phyloP scores from a whole-genome alignment of 64 coral and sea anemone genomes.

The Porites australiensis region DNA sequence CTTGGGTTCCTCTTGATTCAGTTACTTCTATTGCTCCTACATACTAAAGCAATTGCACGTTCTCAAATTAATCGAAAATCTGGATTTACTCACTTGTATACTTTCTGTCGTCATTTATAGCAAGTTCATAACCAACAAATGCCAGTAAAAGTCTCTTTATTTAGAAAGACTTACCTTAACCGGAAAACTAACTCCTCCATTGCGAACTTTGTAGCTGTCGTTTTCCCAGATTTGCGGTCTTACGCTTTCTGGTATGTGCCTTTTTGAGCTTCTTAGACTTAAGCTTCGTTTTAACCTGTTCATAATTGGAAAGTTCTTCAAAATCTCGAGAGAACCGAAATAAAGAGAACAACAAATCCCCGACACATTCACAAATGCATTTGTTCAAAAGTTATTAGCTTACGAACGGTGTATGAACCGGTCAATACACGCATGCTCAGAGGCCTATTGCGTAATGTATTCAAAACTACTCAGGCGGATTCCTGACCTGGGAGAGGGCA shows the following conservation, averaged over 20 bases:
- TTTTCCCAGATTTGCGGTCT: slow-evolving; percentile 99
- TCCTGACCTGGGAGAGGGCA: no score
- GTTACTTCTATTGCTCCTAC: slow-evolving; percentile 91
- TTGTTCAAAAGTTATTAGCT: not conserved
- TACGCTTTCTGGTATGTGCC: slow-evolving; percentile 93
- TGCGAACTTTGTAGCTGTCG: slow-evolving; percentile 98
- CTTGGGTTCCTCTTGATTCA: slow-evolving; percentile 96
- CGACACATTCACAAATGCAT: slow-evolving; percentile 11
- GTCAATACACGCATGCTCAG: slow-evolving; percentile 25
- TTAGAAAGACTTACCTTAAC: slow-evolving; percentile 78
- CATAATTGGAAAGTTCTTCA: slow-evolving; percentile 53
- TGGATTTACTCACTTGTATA: not conserved
- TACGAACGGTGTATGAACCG: not conserved
- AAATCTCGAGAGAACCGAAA: slow-evolving; percentile 18
- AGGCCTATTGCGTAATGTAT: slow-evolving; percentile 19
- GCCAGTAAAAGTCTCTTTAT: not conserved
- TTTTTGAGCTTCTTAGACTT: slow-evolving; percentile 94
- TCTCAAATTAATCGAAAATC: not conserved
- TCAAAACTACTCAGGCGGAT: not conserved
- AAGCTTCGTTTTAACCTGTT: slow-evolving; percentile 88
- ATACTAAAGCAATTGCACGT: slow-evolving; percentile 65
- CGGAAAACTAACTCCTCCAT: slow-evolving; percentile 98
- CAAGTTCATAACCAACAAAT: not conserved
- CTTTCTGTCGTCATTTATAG: not conserved
- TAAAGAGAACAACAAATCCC: slow-evolving; percentile 12